Base-by-base conservation (phyloP, 2,797 vertebrate genomes). In the Trichosurus vulpecula region DNA sequence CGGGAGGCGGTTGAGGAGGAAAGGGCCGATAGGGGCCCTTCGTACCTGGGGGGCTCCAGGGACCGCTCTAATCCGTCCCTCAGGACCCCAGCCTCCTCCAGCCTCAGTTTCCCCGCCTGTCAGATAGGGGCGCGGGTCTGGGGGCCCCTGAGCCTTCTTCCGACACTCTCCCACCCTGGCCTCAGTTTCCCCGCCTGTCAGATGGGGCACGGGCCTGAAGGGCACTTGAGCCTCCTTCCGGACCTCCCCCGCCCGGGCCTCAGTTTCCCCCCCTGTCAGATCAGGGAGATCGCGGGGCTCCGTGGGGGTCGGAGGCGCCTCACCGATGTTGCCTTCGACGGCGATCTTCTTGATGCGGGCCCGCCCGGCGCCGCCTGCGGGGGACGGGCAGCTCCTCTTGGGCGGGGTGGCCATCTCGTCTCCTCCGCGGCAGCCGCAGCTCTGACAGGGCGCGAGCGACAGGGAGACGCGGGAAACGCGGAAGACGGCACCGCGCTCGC, bases 251-350 rank as follows among this genome's bases (percentile, higher is more conserved):
- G 55, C 55, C 55, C 55, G 55, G 55, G 57, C 57, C 58, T 61
- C 58, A 3, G 58, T 35, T 12, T 35, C 22, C 87, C n/a, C 81
- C 27, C 19, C 87, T 4, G 41, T 6, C 81, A 2, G 19, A 6
- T 12, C 53, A 6, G 19, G 54, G 2, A 35, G 47, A 35, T 61
- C 30, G 57, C 47, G 11, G 41, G 54, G 54, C 41, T 25, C 61
- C 99, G 25, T 2, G 54, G 30, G 1, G 11, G 27, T n/a, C 6
- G 54, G 19, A 8, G 56, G 55, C 47, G 25, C 61, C 99, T 99
- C 97, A 99, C 99, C 99, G 56, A 99, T 99, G 55, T 99, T 99
- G 10, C 99, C 99, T 97, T 99, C 99, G 2, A 99, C 97, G 0
- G 99, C 99, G 91, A 99, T 97, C 92, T 99, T 99, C 97, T 98